phyloP scores from a whole-genome alignment of 2,113 vertebrate species.

The Motacilla alba region DNA sequence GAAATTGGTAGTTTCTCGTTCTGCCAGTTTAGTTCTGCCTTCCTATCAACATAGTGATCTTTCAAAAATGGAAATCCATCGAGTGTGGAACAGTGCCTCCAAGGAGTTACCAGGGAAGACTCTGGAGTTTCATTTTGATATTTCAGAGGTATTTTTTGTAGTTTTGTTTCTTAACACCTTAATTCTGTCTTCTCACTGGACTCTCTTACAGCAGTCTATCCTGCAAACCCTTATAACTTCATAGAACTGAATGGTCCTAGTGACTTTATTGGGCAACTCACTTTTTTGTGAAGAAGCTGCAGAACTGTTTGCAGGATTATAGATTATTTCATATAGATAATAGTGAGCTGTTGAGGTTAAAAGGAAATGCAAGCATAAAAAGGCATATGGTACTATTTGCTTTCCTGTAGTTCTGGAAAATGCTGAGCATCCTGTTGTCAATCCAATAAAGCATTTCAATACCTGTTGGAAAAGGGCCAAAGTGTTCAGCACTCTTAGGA shows the following conservation, averaged over 20 bases:
- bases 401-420: neutral
- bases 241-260: neutral
- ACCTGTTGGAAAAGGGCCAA: neutral
- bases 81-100: slow-evolving; percentile 91
- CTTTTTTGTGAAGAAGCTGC: neutral
- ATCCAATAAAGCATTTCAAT: neutral
- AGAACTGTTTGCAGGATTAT: neutral
- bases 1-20: slow-evolving; percentile 95
- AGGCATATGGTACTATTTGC: neutral
- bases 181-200: neutral
- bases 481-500: neutral
- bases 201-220: neutral
- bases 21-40: slow-evolving; percentile 91
- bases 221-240: neutral
- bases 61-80: slow-evolving; percentile 92
- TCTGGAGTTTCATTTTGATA: slow-evolving; percentile 96
- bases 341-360: neutral
- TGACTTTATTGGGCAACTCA: neutral
- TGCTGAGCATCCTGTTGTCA: neutral
- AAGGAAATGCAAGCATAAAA: neutral
- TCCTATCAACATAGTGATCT: slow-evolving; percentile 88
- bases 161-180: neutral
- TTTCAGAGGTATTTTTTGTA: slow-evolving; percentile 86
- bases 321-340: neutral
- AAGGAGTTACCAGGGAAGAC: slow-evolving; percentile 97